Conservation (phyloP, 2,113 vertebrate genomes). For the Smithornis capensis region DNA sequence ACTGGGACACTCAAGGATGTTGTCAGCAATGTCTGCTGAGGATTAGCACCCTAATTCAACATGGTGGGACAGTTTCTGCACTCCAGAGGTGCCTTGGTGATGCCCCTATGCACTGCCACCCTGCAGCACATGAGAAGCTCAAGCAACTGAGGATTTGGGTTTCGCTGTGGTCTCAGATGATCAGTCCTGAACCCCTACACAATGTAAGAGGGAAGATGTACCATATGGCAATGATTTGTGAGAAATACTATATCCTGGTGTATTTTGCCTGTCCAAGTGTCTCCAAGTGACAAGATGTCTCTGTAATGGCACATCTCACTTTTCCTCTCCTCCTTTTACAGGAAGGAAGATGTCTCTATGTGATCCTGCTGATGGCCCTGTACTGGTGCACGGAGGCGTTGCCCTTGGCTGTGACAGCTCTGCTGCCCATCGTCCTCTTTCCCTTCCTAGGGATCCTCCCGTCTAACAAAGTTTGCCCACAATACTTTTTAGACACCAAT, state of each 20-base stretch:
- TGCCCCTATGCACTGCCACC: neutral
- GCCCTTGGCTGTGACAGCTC: slow-evolving; percentile 90
- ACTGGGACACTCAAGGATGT: neutral
- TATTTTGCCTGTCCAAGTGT: neutral
- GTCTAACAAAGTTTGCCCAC: slow-evolving; percentile 88
- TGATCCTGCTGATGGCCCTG: slow-evolving; percentile 91
- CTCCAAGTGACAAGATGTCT: neutral
- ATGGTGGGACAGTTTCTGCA: neutral
- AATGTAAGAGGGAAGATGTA: neutral
- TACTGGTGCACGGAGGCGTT: slow-evolving; percentile 97
- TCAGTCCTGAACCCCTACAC: neutral
- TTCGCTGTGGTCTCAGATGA: neutral
- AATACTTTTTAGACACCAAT: slow-evolving; percentile 97
- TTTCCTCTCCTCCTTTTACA: slow-evolving; percentile 54
- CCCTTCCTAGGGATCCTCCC: slow-evolving; percentile 90
- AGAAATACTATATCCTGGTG: neutral
- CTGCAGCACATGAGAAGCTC: neutral
- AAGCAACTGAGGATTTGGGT: neutral
- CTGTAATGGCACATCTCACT: neutral
- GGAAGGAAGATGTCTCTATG: slow-evolving; percentile 95
- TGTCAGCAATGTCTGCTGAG: neutral
- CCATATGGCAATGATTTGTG: neutral
- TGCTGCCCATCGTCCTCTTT: slow-evolving; percentile 93
- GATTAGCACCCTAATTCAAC: neutral
- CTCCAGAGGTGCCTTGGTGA: neutral